These are phyloP conservation scores for Luidia sarsii DNA, from an alignment of 53 echinoderm and acorn worm species.

Conservation along the genomic window DNA sequence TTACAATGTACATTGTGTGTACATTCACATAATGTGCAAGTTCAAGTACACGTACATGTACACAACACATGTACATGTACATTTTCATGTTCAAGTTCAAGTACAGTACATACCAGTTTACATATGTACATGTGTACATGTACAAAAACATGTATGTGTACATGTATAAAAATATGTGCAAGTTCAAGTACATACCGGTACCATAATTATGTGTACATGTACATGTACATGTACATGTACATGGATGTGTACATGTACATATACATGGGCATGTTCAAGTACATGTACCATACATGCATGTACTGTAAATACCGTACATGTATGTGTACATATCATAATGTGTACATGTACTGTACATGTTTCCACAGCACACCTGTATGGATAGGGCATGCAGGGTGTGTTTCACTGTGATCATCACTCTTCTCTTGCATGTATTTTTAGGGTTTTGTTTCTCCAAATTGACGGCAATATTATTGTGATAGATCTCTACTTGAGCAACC, in stretches of 20 bases:
- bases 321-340: neutral
- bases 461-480: neutral
- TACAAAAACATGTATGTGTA: neutral
- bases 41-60: neutral
- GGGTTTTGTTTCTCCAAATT: too few relatives aligned
- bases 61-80: neutral
- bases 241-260: neutral
- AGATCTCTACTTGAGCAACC: neutral
- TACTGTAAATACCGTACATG: neutral
- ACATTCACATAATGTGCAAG: neutral
- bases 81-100: neutral
- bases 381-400: neutral
- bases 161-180: neutral
- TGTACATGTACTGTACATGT: neutral
- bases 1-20: too few relatives aligned
- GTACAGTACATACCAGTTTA: neutral
- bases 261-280: neutral
- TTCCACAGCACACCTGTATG: neutral
- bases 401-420: too few relatives aligned
- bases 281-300: too few relatives aligned
- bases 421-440: too few relatives aligned
- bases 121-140: neutral
- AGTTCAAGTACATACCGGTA: neutral
- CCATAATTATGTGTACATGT: neutral
- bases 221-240: neutral